A percentile compares a stretch with the other conserved stretches of the same genome.
phyloP scores from a whole-genome alignment of 2,797 vertebrate genomes.

The Sebastiscus tertius region DNA sequence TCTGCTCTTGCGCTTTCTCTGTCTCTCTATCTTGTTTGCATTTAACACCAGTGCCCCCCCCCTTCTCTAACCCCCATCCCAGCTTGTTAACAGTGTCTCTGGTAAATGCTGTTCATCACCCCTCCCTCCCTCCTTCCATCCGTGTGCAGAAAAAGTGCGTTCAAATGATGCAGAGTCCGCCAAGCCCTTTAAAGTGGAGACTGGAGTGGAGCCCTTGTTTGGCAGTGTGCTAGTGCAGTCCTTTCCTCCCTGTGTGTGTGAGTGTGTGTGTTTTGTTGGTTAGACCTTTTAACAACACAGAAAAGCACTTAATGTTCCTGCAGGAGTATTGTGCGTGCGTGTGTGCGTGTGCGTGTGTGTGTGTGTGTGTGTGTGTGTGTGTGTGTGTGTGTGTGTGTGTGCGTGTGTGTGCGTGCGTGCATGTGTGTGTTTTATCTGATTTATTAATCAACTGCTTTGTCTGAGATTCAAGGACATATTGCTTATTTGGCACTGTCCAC shows the following conservation, averaged over 20 bases:
- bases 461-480: conserved; percentile 46
- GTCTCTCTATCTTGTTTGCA: conserved; percentile 43
- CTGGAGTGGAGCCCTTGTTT: conserved; percentile 59
- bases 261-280: conserved; percentile 30
- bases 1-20: conserved; percentile 69
- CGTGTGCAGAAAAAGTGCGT: conserved; percentile 61
- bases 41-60: conserved; percentile 10
- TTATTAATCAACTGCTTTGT: conserved; percentile 41
- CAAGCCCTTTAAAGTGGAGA: conserved; percentile 79
- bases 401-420: background rate
- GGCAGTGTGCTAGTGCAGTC: conserved; percentile 57
- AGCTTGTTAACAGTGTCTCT: conserved; percentile 28
- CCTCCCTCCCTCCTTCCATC: conserved; percentile 47
- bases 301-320: conserved; percentile 67
- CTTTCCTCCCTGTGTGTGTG: conserved; percentile 26
- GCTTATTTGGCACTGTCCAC: conserved; percentile 16
- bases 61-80: background rate
- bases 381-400: conserved; percentile 16
- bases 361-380: background rate
- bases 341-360: background rate
- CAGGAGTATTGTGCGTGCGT: conserved; percentile 29
- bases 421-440: conserved; percentile 19
- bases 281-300: conserved; percentile 56
- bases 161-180: conserved; percentile 64
- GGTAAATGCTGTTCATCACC: conserved; percentile 29